phyloP scores from a whole-genome alignment of 2,113 vertebrate genomes.

The Istiophorus platypterus region DNA sequence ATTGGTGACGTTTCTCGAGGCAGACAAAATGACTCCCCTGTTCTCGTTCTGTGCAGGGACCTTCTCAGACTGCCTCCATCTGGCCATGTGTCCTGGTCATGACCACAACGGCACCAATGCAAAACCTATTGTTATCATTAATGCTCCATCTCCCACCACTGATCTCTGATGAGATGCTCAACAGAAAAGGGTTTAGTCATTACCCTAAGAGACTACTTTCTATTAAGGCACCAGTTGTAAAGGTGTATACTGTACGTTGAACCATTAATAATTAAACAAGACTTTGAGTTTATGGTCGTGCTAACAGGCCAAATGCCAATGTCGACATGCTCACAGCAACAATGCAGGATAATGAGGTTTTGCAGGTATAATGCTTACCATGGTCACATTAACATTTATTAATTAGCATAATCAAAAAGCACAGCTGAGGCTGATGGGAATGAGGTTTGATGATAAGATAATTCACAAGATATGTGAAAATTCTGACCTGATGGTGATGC shows the following conservation, averaged over 20 bases:
- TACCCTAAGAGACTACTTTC: not conserved
- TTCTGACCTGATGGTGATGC: no score
- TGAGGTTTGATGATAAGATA: not conserved
- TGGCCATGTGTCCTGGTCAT: constrained; percentile 84
- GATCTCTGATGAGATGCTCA: constrained; percentile 37
- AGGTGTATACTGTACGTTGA: not conserved
- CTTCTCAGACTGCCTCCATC: constrained; percentile 80
- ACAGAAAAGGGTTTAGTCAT: constrained; percentile 6
- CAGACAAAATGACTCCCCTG: constrained; percentile 85
- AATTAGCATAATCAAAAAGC: not conserved
- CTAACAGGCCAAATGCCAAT: not conserved
- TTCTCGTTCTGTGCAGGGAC: constrained; percentile 87
- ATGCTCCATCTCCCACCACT: constrained; percentile 49
- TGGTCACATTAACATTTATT: not conserved
- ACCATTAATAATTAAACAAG: constrained; percentile 5
- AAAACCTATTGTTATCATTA: constrained; percentile 80
- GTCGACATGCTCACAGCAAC: not conserved
- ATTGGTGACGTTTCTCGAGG: constrained; percentile 86
- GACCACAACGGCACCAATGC: constrained; percentile 82
- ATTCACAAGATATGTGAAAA: not conserved
- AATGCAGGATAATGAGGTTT: not conserved
- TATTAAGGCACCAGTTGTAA: not conserved
- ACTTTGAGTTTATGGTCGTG: not conserved
- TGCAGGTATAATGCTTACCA: not conserved
- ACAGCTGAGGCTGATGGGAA: not conserved